Evolutionary conservation across 2,113 vertebrate genomes (phyloP), one percentile per base, ranked within the genome.

Genomic region (Drymodes brunneopygia): DNA sequence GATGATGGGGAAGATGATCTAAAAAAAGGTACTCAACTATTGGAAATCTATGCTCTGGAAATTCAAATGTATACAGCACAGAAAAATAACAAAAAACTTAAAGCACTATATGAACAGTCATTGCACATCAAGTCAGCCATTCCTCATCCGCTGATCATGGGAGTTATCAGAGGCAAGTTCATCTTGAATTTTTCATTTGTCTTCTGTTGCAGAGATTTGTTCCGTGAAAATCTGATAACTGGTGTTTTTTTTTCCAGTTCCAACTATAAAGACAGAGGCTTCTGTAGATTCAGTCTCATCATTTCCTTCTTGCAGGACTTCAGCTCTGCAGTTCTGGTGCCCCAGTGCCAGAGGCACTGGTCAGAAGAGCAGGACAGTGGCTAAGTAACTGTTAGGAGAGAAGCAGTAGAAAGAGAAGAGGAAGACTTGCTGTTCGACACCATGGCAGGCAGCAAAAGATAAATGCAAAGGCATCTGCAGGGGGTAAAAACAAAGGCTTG

Each of bases 11-110:
- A 99, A 98, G 99, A 99, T 96, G 99, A 99, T 96, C 97, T 99
- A 72, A 99, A 99, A 98, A 99, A 99, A 96, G 99, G 99, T 93
- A 99, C 99, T 51, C 99, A 99, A 88, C 98, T 99, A 94, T 95
- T 99, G 98, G 99, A 99, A 98, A 99, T 99, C 95, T 99, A 99
- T 88, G 99, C 99, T 96, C 98, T 99, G 97, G 99, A 99, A 98
- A 99, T 99, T 97, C 99, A 99, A 93, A 99, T 99, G 99, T 99
- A 99, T 95, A 99, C 99, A 4, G 99, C 99, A 95, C 99, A 99
- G 97, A 99, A 99, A 98, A 99, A 99, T 98, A 99, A 99, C 98
- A 99, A 99, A 98, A 99, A 99, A 95, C 98, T 99, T 86, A 99
- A 99, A 98, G 99, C 99, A 72, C 98, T 99, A 72, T 99, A 99